Evolutionary conservation across 2,113 vertebrate genomes (phyloP).

Genomic region (Smithornis capensis): DNA sequence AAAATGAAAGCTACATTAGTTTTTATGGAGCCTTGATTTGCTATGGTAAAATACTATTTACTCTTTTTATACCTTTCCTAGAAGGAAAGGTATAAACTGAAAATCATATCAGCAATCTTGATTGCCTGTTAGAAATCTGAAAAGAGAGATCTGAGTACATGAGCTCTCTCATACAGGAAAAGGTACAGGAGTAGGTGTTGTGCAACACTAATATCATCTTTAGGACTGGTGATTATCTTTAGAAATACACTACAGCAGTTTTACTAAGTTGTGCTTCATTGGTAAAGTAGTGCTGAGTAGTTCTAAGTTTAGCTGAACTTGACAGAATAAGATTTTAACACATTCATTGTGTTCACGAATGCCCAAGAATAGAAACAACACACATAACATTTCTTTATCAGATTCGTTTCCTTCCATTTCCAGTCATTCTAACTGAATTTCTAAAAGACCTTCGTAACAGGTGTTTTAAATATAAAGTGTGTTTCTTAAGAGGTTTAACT

Average conservation of each 20-base stretch:
- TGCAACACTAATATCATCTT: not conserved
- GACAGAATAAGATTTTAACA: not conserved
- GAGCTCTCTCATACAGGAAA: not conserved
- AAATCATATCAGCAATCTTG: not conserved
- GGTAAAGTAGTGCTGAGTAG: not conserved
- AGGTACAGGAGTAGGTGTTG: not conserved
- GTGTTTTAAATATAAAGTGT: slow-evolving; percentile 61
- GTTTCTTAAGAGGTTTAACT: slow-evolving; percentile 46
- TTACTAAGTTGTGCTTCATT: not conserved
- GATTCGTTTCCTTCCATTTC: slow-evolving; percentile 54
- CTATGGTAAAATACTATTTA: not conserved
- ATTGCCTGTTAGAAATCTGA: not conserved
- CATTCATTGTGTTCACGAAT: not conserved
- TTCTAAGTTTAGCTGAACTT: not conserved
- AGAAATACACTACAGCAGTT: not conserved
- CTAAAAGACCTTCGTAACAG: slow-evolving; percentile 23
- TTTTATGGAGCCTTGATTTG: not conserved
- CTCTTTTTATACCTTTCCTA: not conserved
- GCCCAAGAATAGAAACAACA: slow-evolving; percentile 22
- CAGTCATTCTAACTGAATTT: slow-evolving; percentile 59
- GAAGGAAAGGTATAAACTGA: not conserved
- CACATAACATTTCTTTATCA: slow-evolving; percentile 21
- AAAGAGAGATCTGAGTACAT: not conserved
- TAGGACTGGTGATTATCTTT: not conserved
- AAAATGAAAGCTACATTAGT: not conserved